Percentiles rank a stretch among this genome's conserved stretches.
Conservation (phyloP, 2,888 invertebrate genomes). For the Acleris holmiana region DNA sequence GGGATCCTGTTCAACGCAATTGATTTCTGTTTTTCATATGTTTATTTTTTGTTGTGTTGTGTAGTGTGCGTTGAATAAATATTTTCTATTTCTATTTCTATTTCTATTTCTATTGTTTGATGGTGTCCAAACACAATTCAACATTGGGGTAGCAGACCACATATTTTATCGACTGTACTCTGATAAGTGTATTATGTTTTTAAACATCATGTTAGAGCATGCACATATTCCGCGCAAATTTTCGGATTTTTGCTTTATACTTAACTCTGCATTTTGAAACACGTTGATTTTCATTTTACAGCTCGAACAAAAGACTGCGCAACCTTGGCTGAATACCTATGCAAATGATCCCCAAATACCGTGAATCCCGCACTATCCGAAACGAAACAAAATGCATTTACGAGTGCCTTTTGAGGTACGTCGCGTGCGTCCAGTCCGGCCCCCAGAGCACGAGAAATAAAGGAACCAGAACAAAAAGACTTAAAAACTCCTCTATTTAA, state of each 20-base stretch:
- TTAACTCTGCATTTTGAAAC: neutral
- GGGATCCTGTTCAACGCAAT: no score
- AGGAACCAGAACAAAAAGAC: conserved; percentile 64
- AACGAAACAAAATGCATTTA: conserved; percentile 34
- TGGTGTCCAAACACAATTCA: no score
- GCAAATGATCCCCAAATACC: conserved; percentile 37
- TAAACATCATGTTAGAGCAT: no score
- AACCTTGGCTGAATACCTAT: conserved; percentile 22
- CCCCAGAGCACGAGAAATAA: conserved; percentile 41
- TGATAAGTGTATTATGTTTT: no score
- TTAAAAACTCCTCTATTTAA: conserved; percentile 80
- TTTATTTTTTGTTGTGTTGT: no score
- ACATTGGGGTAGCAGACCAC: no score
- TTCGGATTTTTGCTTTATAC: neutral
- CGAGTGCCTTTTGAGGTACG: conserved; percentile 31
- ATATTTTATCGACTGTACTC: no score
- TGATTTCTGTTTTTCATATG: no score
- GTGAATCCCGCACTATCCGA: conserved; percentile 29
- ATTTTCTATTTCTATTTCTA: no score
- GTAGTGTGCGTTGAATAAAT: no score
- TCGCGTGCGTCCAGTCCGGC: conserved; percentile 45
- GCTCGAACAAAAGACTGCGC: conserved; percentile 6
- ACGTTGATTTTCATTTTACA: neutral
- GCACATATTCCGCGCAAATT: neutral
- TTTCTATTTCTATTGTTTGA: no score